Base-by-base conservation (phyloP, 2,888 invertebrate genomes). In the Drosophila incognita region DNA sequence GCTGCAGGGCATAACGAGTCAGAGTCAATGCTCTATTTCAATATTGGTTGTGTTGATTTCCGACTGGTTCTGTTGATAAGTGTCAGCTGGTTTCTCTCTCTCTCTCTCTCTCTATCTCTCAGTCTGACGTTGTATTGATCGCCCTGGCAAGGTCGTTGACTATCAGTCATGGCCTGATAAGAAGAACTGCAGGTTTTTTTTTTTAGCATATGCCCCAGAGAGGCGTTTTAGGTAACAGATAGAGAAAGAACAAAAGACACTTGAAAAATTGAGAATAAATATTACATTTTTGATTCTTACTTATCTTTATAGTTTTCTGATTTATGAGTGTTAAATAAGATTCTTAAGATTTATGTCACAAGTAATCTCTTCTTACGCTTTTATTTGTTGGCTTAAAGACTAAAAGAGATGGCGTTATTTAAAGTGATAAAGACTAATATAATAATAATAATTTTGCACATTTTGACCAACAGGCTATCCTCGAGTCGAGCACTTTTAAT, bases 111-210 rank as follows among this genome's bases (percentile, higher is more conserved):
- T 40, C 31, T 60, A n/a, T 21, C 7, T 38, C 10, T 18, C 58
- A 10, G 11, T 15, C 35, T 59, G 11, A 13, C 38, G 6, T 18
- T 33, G 2, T 38, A 27, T 38, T 24, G 11, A 64, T 52, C 60
- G 65, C 60, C 63, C 62, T 66, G 46, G 58, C 81, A 76, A 81
- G 81, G 79, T 79, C 79, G 76, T 27, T 38, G 6, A 40, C 63
- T 81, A 79, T 77, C 81, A 79, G 80, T 76, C 76, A 72, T 6
- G 64, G 64, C 54, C 59, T 52, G 79, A 79, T 79, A 69, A 66
- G 51, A 51, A 33, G 6, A 35, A 42, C n/a, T 62, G 60, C 59
- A 76, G 40, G 65, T 54, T 60, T 49, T 71, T 35, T 49, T 48
- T 31, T 21, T 29, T n/a, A 15, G 1, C 13, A 4, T 24, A 56